Evolutionary conservation across 2,888 invertebrate genomes (phyloP).

Genomic region (Rhorus exstirpatorius): DNA sequence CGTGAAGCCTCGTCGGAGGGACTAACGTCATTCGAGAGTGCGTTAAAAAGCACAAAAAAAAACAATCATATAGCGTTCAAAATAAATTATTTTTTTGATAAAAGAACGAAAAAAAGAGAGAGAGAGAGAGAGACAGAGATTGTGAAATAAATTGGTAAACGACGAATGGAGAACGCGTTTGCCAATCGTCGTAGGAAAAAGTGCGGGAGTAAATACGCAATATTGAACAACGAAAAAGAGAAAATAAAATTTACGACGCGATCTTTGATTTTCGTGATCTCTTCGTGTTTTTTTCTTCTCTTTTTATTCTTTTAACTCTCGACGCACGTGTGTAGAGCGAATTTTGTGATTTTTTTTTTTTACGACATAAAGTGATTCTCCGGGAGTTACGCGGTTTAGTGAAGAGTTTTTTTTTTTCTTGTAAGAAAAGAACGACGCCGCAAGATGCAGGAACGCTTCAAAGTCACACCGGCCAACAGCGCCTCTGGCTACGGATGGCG

Average conservation of each 20-base stretch:
- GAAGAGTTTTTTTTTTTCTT: conserved; percentile 5
- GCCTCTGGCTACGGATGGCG: conserved; percentile 72
- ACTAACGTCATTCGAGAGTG: conserved; percentile 28
- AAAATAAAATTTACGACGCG: not conserved
- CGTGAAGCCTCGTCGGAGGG: conserved; percentile 27
- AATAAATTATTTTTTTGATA: not conserved
- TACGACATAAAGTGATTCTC: not conserved
- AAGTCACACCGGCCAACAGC: conserved; percentile 81
- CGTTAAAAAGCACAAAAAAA: not conserved
- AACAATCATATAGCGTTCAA: not conserved
- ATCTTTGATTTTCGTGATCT: not conserved
- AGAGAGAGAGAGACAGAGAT: not conserved
- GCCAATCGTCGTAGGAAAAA: conserved; percentile 77
- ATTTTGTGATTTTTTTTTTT: not conserved
- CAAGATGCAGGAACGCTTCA: conserved; percentile 80
- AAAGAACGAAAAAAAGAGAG: not conserved
- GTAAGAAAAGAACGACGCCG: too few relatives aligned
- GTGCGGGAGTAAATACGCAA: conserved; percentile 73
- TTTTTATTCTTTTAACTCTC: not conserved
- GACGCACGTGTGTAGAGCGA: not conserved
- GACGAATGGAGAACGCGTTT: conserved; percentile 79
- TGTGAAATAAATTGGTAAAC: conserved; percentile 34
- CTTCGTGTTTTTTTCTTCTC: not conserved
- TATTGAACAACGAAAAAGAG: not conserved
- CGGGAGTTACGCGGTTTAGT: not conserved